Conservation (phyloP, 2,113 vertebrate species). For the Callipepla squamata region DNA sequence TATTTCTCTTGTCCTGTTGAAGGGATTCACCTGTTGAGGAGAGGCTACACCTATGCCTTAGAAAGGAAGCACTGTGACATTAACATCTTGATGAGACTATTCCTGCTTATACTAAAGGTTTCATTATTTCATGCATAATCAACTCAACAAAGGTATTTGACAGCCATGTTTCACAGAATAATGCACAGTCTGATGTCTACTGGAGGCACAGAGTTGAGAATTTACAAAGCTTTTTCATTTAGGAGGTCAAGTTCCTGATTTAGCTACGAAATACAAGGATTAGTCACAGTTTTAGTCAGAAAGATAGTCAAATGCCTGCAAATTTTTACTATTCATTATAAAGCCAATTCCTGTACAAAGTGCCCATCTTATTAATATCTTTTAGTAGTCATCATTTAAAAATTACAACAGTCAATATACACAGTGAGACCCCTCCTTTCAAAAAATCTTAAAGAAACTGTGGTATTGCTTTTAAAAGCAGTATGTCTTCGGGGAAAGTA, state of each 20-base stretch:
- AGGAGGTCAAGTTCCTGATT: background rate
- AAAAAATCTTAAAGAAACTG: background rate
- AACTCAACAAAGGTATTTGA: background rate
- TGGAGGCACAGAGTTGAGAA: background rate
- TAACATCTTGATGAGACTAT: background rate
- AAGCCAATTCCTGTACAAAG: background rate
- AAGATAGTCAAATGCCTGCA: background rate
- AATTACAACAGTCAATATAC: background rate
- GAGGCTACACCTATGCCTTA: background rate
- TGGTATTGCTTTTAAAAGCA: background rate
- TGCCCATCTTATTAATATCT: background rate
- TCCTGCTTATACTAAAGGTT: background rate
- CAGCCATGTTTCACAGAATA: background rate
- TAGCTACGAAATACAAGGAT: background rate
- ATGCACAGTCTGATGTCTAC: background rate
- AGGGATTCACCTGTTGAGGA: background rate
- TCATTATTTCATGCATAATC: background rate
- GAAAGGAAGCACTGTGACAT: background rate
- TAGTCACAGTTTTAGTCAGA: background rate
- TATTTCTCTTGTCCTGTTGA: conserved; percentile 9
- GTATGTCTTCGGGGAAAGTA: background rate
- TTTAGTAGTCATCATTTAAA: background rate
- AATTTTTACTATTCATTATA: background rate
- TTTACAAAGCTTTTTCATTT: background rate
- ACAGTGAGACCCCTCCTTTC: background rate